Conservation (phyloP, 2,888 invertebrate species). For the Lysandra bellargus region DNA sequence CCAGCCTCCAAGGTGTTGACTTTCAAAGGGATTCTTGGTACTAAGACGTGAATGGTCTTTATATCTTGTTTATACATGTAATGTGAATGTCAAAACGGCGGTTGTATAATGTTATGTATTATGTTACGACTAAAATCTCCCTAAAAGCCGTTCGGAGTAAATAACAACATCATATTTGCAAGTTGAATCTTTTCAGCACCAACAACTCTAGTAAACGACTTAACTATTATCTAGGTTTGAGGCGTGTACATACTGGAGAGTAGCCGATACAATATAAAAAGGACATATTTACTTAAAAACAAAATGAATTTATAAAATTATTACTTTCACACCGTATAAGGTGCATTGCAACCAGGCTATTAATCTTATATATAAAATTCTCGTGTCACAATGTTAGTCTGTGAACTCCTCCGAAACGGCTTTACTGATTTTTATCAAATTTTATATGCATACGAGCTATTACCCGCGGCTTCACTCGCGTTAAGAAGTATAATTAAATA, state of each 20-base stretch:
- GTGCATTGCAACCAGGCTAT: too few relatives aligned
- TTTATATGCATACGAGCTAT: too few relatives aligned
- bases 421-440: too few relatives aligned
- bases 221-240: not conserved
- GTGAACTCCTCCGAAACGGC: too few relatives aligned
- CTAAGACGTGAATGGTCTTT: not conserved
- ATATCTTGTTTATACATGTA: not conserved
- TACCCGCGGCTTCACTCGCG: too few relatives aligned
- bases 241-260: not conserved
- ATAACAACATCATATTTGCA: conserved; percentile 12
- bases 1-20: not conserved
- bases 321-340: too few relatives aligned
- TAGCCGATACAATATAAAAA: too few relatives aligned
- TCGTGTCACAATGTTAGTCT: too few relatives aligned
- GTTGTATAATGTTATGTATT: not conserved
- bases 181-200: conserved; percentile 2
- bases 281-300: too few relatives aligned
- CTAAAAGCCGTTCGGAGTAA: not conserved
- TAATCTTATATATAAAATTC: too few relatives aligned
- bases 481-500: too few relatives aligned
- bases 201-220: not conserved
- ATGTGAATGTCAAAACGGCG: not conserved
- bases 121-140: not conserved
- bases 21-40: not conserved
- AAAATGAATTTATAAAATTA: too few relatives aligned